Evolutionary conservation across 1,140 invertebrate species (phyloP), one percentile per base, ranked within the genome.

Genomic region (Drosophila jambulina): DNA sequence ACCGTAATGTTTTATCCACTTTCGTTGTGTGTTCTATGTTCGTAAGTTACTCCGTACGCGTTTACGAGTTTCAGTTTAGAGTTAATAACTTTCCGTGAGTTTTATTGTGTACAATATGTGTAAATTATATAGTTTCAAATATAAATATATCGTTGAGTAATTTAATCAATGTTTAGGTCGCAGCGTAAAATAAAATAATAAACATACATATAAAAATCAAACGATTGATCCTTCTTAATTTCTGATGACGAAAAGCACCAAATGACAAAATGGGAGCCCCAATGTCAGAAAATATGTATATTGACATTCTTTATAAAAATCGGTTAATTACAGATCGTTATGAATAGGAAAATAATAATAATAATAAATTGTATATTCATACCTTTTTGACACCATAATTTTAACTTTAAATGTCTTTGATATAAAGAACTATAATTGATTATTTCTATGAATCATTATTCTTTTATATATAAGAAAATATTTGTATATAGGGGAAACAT

Each of bases 21-120:
- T 13, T 15, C 38, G 19, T 60, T 63, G 25, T 67, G 43, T 58
- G 27, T 59, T 60, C 42, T 13, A 17, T 15, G 46, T 54, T 69
- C 19, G n/a, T 67, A 53, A 13, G 62, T 25, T 51, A 2, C 9
- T 25, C 10, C 48, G 48, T 49, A 34, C 13, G 12, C 15, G 29
- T 53, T 53, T 34, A 15, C 19, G 13, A 53, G 32, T 36, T 36
- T 9, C 19, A 54, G 32, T 36, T 36, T 70, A 64, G 56, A 42
- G 57, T 68, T 67, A 23, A 29, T 23, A 23, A 21, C 32, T 36
- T 38, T 48, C 19, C 32, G 27, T 68, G 17, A 21, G 19, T 32
- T 67, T 68, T 13, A 32, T 34, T 34, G n/a, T 69, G 65, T 69
- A 68, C n/a, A 65, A 69, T 69, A 69, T 68, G 34, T 69, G 62